Conservation (phyloP, 1,140 invertebrate species). For the Drosophila sp. region DNA sequence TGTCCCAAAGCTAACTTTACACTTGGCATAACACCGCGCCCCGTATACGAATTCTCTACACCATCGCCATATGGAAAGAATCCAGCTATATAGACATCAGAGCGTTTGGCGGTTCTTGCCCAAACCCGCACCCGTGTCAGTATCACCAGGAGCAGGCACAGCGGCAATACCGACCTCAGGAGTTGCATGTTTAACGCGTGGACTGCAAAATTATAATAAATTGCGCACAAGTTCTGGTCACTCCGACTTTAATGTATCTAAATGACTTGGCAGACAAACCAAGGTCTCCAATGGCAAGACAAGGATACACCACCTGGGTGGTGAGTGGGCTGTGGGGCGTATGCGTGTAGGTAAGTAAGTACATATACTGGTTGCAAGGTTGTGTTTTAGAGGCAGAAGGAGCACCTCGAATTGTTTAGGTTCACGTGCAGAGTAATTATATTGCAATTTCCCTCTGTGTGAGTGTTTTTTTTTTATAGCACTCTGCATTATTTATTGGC, state of each 20-base stretch:
- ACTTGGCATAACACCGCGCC: constrained; percentile 95
- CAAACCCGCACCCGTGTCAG: constrained; percentile 10
- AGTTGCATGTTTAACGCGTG: constrained; percentile 49
- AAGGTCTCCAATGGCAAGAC: constrained; percentile 5
- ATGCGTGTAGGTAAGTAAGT: constrained; percentile 3
- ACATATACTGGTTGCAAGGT: constrained; percentile 5
- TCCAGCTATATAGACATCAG: constrained; percentile 94
- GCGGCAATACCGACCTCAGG: constrained; percentile 10
- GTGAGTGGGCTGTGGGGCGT: neutral
- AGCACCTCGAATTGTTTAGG: neutral
- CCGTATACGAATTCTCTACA: constrained; percentile 89
- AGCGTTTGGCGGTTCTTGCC: constrained; percentile 70
- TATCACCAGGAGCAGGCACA: constrained; percentile 37
- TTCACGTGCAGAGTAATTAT: constrained; percentile 1
- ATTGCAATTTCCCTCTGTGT: neutral
- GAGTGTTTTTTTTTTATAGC: neutral
- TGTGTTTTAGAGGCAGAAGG: neutral
- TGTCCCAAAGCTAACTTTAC: constrained; percentile 95
- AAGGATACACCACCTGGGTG: neutral
- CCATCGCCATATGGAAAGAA: constrained; percentile 94
- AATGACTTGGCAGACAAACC: neutral
- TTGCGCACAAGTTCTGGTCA: constrained; percentile 25
- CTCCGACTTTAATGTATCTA: constrained; percentile 15
- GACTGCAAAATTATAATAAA: constrained; percentile 33
- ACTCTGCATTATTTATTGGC: neutral